phyloP scores from a whole-genome alignment of 2,888 invertebrate species.

The Cordilura impudica region DNA sequence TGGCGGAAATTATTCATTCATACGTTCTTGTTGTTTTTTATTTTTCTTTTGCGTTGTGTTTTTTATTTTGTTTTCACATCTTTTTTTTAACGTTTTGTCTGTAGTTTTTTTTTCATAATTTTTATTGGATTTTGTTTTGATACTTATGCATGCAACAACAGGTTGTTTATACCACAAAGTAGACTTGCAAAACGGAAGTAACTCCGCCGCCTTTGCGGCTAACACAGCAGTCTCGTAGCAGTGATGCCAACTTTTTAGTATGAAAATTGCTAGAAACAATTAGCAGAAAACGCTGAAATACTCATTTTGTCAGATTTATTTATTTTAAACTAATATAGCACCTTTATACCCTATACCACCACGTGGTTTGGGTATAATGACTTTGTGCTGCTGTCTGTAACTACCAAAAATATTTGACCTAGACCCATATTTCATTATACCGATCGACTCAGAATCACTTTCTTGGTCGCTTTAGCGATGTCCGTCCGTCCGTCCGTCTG shows the following conservation, averaged over 20 bases:
- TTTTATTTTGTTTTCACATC: neutral
- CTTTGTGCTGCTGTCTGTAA: too few species aligned
- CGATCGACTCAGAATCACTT: too few species aligned
- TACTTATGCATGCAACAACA: conserved; percentile 9
- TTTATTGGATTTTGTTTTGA: conserved; percentile 37
- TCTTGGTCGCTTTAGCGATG: too few species aligned
- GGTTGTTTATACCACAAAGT: conserved; percentile 49
- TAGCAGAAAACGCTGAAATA: too few species aligned
- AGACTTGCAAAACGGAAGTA: conserved; percentile 67
- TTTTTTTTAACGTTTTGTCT: conserved; percentile 4
- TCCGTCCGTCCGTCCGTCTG: too few species aligned
- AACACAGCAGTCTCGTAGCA: conserved; percentile 61
- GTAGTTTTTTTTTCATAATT: conserved; percentile 25
- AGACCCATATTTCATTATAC: too few species aligned
- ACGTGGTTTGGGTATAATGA: too few species aligned
- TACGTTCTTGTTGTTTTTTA: neutral
- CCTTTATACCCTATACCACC: too few species aligned
- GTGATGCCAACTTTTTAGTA: neutral
- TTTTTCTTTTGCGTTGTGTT: conserved; percentile 20
- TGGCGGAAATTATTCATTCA: conserved; percentile 41
- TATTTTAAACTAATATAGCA: too few species aligned
- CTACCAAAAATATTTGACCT: too few species aligned
- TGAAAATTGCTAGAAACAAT: too few species aligned
- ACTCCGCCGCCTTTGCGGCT: conserved; percentile 68
- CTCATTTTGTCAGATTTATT: too few species aligned